Evolutionary conservation across 2,888 invertebrate species (phyloP).

Genomic region (Leptinotarsa juncta): DNA sequence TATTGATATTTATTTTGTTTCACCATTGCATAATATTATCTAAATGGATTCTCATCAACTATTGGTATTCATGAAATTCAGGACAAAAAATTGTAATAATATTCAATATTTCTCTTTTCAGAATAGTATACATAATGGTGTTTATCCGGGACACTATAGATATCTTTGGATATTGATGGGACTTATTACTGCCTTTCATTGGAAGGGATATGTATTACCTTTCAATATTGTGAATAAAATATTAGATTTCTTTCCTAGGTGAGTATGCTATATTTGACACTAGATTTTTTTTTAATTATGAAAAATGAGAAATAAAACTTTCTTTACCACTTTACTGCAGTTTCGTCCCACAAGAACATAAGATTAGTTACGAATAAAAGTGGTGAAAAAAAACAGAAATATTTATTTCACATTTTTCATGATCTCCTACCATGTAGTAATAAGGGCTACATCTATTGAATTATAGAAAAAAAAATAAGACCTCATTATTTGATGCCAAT

Average conservation of each 20-base stretch:
- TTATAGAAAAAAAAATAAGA: too few relatives aligned
- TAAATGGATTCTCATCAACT: background rate
- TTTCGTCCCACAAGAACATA: too few relatives aligned
- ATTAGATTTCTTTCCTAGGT: slow-evolving; percentile 81
- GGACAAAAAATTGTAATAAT: background rate
- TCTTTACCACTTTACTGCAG: too few relatives aligned
- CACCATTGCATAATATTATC: too few relatives aligned
- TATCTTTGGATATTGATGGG: slow-evolving; percentile 88
- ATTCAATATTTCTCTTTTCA: slow-evolving; percentile 65
- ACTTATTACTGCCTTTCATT: slow-evolving; percentile 82
- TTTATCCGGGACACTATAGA: slow-evolving; percentile 94
- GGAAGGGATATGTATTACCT: slow-evolving; percentile 83
- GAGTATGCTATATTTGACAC: slow-evolving; percentile 58
- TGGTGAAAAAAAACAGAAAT: too few relatives aligned
- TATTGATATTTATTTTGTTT: background rate
- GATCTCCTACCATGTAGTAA: too few relatives aligned
- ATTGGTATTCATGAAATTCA: background rate
- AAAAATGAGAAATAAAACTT: too few relatives aligned
- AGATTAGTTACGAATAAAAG: too few relatives aligned
- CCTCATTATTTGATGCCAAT: too few relatives aligned
- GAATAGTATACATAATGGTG: slow-evolving; percentile 96
- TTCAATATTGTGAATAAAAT: slow-evolving; percentile 84
- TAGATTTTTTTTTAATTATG: too few relatives aligned
- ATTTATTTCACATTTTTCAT: too few relatives aligned
- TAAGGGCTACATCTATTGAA: too few relatives aligned